Evolutionary conservation across 2,113 vertebrate species (phyloP), one percentile per base, ranked within the genome.

Genomic region (Caretta caretta): DNA sequence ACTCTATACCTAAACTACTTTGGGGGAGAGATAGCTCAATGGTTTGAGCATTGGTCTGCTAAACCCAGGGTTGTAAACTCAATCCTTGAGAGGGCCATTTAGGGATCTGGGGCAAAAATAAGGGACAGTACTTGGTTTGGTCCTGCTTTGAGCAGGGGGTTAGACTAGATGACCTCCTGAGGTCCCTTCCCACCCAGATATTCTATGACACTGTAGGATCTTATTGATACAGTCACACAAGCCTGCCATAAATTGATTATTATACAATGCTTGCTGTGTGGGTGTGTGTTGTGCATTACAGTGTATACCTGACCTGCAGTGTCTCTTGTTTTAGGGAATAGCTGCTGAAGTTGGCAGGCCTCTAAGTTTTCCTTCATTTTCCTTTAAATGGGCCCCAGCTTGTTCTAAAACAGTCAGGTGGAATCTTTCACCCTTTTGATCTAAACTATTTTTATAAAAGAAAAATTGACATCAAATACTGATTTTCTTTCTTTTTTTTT

Each of bases 201-300:
- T 42, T 42, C 42, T 42, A 5, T 42, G 42, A 42, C 42, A 42
- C 9, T 54, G 54, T 22, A 86, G 35, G 29, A 42, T 75, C 38
- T 65, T 59, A 29, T 29, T 78, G 38, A 10, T 86, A 57, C 0
- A 1, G 53, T 72, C 69, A n/a, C 31, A n/a, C 9, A 46, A 75
- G 22, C 20, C 22, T 42, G 72, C n/a, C 5, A 4, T 75, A 46
- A 24, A 75, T 19, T 35, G n/a, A 22, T 65, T 65, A 35, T 31
- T 72, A 38, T 72, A 59, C 25, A 57, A 27, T 57, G 56, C 53
- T 53, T 20, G 42, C 42, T 42, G 22, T 19, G 50, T 90, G 54
- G 22, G 25, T 75, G 85, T 87, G 51, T 5, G 2, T 75, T 10
- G 25, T 1, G 4, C 0, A 0, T 0, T 0, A 0, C 10, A 20